Evolutionary conservation across 2,888 invertebrate genomes (phyloP).

Genomic region (Cephus nigrinus): DNA sequence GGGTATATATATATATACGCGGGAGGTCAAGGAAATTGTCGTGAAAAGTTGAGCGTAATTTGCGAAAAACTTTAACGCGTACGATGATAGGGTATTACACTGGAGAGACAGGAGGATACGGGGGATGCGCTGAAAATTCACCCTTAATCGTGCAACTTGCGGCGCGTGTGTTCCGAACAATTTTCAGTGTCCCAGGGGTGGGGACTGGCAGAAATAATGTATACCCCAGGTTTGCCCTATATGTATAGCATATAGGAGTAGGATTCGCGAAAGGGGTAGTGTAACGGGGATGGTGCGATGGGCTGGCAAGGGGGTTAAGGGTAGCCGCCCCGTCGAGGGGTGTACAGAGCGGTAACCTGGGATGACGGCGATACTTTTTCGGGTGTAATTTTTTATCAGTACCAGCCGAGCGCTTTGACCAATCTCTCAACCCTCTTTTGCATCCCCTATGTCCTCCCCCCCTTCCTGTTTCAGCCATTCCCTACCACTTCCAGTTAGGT

Average conservation of each 20-base stretch:
- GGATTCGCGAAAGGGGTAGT: neutral
- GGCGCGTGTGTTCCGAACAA: slow-evolving; percentile 52
- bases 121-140: slow-evolving; percentile 21
- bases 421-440: slow-evolving; percentile 47
- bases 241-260: slow-evolving; percentile 21
- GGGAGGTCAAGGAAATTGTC: neutral
- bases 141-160: slow-evolving; percentile 37
- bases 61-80: neutral
- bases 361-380: slow-evolving; percentile 54
- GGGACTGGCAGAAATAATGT: slow-evolving; percentile 51
- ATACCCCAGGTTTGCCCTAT: slow-evolving; percentile 49
- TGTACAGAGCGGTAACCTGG: slow-evolving; percentile 26
- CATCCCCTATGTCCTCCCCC: slow-evolving; percentile 13
- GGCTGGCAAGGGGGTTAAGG: slow-evolving; percentile 24
- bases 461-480: slow-evolving; percentile 13
- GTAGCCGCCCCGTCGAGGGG: slow-evolving; percentile 24
- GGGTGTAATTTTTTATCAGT: slow-evolving; percentile 61
- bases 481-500: slow-evolving; percentile 3
- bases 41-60: neutral
- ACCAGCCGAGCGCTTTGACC: slow-evolving; percentile 54
- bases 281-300: slow-evolving; percentile 20
- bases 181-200: slow-evolving; percentile 40
- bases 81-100: neutral
- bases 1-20: no score
- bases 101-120: neutral